A percentile compares a stretch with the other conserved stretches of the same genome.
Evolutionary conservation across 2,113 vertebrate species (phyloP).

Genomic region (Rhinolophus sinicus): DNA sequence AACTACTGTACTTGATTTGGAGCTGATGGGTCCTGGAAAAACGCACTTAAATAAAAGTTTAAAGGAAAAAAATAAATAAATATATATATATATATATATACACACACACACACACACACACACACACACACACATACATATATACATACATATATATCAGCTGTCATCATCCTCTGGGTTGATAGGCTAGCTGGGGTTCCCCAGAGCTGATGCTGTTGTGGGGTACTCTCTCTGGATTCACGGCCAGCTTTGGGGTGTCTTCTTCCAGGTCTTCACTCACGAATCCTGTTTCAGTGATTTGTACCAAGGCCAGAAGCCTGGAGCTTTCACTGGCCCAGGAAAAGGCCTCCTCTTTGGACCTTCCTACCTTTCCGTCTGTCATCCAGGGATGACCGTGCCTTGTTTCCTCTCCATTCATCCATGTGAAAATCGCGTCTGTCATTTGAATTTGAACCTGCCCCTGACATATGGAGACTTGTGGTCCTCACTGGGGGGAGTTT

Average conservation of each 20-base stretch:
- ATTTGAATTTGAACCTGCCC: conserved; percentile 51
- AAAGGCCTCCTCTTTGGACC: neutral
- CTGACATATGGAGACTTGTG: conserved; percentile 58
- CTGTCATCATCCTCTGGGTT: neutral
- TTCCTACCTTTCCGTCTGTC: neutral
- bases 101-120: too few relatives aligned
- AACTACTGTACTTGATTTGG: too few relatives aligned
- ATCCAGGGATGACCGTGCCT: neutral
- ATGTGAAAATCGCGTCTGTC: conserved; percentile 39
- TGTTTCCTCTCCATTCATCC: conserved; percentile 20
- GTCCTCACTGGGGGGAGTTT: neutral
- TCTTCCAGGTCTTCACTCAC: neutral
- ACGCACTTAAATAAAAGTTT: too few relatives aligned
- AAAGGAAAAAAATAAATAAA: too few relatives aligned
- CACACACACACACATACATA: too few relatives aligned
- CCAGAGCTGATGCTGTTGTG: neutral
- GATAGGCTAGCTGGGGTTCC: neutral
- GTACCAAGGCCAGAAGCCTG: neutral
- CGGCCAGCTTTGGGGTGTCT: neutral
- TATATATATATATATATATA: too few relatives aligned
- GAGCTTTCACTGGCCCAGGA: neutral
- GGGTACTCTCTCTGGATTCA: neutral
- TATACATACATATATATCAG: neutral
- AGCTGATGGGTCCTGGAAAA: too few relatives aligned
- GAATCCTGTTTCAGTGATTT: neutral